Base-by-base conservation (phyloP, 2,113 vertebrate genomes). In the Oxygymnocypris stewartii region DNA sequence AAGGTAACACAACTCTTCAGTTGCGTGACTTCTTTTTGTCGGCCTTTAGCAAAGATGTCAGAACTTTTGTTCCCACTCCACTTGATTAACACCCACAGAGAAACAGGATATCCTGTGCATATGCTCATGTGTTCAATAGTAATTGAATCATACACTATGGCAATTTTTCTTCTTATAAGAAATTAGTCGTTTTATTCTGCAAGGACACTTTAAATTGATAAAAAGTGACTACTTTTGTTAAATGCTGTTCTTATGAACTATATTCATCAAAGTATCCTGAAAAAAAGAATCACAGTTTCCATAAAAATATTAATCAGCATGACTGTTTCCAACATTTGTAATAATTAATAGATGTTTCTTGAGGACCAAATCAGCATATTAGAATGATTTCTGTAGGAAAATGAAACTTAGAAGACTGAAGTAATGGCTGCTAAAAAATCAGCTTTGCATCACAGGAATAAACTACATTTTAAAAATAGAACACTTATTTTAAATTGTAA, bases 1-100 rank as follows among this genome's bases (percentile, higher is more conserved):
- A 98, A 98, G 96, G 98, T 98, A 85, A 37, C 35, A 6, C 14
- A 54, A 0, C n/a, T 2, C 14, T 86, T 85, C 13, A 59, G 12
- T 35, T 69, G 49, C 3, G 2, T 42, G 9, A 20, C 25, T 63
- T 67, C 71, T 73, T 76, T 65, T 7, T 23, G 51, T 54, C 20
- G 8, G 42, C 79, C 57, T 20, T 75, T 35, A 69, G 75, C 74
- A 87, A 83, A 78, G 51, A 28, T 88, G 44, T 88, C 20, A 85
- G 31, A 85, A 54, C 4, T 61, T 31, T n/a, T 89, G 44, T 78
- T 86, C 88, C 80, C 57, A 57, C 76, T 84, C 84, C 74, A 23
- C 71, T 77, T 79, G 14, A 79, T 89, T 87, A 35, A 79, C 82
- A 86, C 23, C 49, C 86, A 88, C 77, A 14, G 31, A 84, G 79